Evolutionary conservation across 2,888 invertebrate species (phyloP).

Genomic region (Noctuana brunneofusca): DNA sequence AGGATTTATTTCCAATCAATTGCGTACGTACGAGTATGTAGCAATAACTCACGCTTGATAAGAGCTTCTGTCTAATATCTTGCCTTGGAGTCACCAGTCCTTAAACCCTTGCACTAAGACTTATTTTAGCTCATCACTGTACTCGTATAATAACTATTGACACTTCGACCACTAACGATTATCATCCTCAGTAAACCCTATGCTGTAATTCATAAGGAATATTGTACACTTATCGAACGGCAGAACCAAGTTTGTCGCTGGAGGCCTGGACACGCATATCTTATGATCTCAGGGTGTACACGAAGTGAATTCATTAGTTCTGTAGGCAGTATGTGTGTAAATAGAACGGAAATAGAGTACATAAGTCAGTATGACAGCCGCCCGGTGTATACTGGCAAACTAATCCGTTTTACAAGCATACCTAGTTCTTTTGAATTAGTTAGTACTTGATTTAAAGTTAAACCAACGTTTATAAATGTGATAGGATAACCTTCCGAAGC

Average conservation of each 20-base stretch:
- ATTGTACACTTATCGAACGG: conserved; percentile 39
- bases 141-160: conserved; percentile 42
- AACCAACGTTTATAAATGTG: too few species aligned
- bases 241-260: conserved; percentile 41
- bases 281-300: conserved; percentile 68
- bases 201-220: conserved; percentile 40
- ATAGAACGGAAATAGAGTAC: conserved; percentile 74
- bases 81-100: conserved; percentile 39
- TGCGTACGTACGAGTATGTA: too few species aligned
- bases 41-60: conserved; percentile 52
- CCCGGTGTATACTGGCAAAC: conserved; percentile 47
- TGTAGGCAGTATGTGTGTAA: conserved; percentile 68
- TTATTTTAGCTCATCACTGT: conserved; percentile 43
- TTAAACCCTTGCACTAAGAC: conserved; percentile 41
- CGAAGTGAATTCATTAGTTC: conserved; percentile 73
- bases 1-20: conserved; percentile 53
- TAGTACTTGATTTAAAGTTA: conserved; percentile 7
- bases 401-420: conserved; percentile 38
- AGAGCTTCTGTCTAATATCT: conserved; percentile 47
- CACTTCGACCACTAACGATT: conserved; percentile 33
- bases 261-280: conserved; percentile 70
- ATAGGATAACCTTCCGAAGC: too few species aligned
- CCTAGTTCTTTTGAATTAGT: conserved; percentile 30
- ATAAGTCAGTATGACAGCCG: conserved; percentile 60
- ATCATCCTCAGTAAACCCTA: conserved; percentile 35